Percentiles rank a stretch among this genome's conserved stretches.
These are phyloP conservation scores for Drosophila buzzatii DNA, from an alignment of 2,888 invertebrate genomes.

Conservation along the genomic window DNA sequence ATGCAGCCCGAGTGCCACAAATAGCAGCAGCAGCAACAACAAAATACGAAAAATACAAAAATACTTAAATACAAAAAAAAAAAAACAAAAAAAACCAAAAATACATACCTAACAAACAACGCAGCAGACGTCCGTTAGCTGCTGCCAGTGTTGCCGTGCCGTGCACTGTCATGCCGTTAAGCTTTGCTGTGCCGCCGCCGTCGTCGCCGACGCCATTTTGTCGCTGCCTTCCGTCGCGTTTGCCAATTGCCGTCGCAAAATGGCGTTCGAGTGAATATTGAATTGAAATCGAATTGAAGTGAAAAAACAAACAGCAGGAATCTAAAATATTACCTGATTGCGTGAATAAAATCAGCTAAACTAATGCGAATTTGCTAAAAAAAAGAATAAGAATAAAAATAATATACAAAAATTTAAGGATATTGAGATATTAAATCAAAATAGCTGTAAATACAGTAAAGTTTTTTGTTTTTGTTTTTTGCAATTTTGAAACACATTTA, in stretches of 20 bases:
- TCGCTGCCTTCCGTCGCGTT: slow-evolving; percentile 53
- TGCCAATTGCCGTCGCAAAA: slow-evolving; percentile 71
- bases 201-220: slow-evolving; percentile 76
- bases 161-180: slow-evolving; percentile 53
- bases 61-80: slow-evolving; percentile 9
- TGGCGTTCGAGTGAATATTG: slow-evolving; percentile 48
- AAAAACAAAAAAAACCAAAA: neutral
- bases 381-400: neutral
- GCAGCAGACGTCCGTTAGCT: slow-evolving; percentile 61
- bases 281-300: slow-evolving; percentile 8
- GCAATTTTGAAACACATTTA: neutral
- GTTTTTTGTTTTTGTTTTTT: slow-evolving; percentile 1
- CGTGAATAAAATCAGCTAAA: neutral
- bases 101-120: slow-evolving; percentile 44
- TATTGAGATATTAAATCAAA: neutral
- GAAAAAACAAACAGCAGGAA: slow-evolving; percentile 3
- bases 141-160: slow-evolving; percentile 64
- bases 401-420: neutral
- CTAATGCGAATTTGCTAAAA: neutral
- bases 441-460: neutral
- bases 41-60: slow-evolving; percentile 11
- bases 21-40: slow-evolving; percentile 35
- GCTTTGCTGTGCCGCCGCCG: slow-evolving; percentile 32
- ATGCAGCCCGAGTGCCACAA: slow-evolving; percentile 61
- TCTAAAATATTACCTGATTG: neutral